Evolutionary conservation across 1,140 invertebrate species (phyloP).

Genomic region (Protaetia brevitarsis): DNA sequence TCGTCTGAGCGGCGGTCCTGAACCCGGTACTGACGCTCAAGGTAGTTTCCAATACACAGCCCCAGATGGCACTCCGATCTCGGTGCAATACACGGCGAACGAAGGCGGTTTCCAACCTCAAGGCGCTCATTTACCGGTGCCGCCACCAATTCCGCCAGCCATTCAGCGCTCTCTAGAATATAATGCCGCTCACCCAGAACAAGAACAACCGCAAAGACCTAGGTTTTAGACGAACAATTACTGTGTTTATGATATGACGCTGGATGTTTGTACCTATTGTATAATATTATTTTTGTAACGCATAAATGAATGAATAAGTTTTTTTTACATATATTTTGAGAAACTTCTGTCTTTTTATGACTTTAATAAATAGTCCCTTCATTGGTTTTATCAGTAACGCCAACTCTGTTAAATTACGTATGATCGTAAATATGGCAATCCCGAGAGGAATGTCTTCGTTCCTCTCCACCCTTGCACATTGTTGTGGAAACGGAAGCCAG

Average conservation of each 20-base stretch:
- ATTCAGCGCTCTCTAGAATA: constrained; percentile 46
- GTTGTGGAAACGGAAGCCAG: too few species aligned
- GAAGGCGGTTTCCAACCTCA: constrained; percentile 54
- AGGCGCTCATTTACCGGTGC: constrained; percentile 54
- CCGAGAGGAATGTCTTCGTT: too few species aligned
- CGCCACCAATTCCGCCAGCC: constrained; percentile 53
- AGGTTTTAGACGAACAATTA: constrained; percentile 4
- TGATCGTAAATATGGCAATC: too few species aligned
- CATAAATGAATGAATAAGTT: constrained; percentile 2
- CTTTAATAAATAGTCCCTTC: too few species aligned
- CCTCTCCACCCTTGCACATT: too few species aligned
- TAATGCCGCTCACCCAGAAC: constrained; percentile 44
- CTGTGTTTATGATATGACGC: background rate
- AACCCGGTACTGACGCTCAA: constrained; percentile 46
- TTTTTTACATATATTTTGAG: background rate
- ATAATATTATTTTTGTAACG: background rate
- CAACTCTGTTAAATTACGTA: too few species aligned
- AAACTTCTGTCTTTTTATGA: too few species aligned
- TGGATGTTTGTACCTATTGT: background rate
- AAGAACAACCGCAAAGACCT: constrained; percentile 24
- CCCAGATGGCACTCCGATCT: constrained; percentile 52
- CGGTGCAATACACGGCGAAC: constrained; percentile 55
- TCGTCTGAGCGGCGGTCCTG: constrained; percentile 51
- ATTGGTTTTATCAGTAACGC: too few species aligned
- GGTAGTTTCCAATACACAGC: constrained; percentile 50